phyloP scores from a whole-genome alignment of 2,113 vertebrate genomes.

The Thunnus maccoyii region DNA sequence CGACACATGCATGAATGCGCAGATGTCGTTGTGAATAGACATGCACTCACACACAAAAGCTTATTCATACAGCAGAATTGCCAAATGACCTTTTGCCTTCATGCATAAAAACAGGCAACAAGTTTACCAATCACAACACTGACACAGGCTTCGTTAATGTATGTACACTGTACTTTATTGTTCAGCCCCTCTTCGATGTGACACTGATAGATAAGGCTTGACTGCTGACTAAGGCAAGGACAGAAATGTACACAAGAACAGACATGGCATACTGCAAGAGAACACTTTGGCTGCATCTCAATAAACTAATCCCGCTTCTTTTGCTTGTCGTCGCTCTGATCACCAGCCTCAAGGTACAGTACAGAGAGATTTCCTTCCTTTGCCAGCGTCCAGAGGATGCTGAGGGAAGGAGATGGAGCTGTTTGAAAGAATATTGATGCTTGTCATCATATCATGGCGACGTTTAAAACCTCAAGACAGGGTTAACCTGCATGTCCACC shows the following conservation, averaged over 20 bases:
- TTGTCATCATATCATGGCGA: constrained; percentile 10
- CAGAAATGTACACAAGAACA: constrained; percentile 44
- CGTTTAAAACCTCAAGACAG: neutral
- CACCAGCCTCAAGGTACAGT: neutral
- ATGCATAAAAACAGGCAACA: neutral
- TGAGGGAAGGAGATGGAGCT: neutral
- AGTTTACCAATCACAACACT: constrained; percentile 22
- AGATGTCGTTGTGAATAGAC: neutral
- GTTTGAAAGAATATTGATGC: constrained; percentile 8
- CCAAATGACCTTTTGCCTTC: neutral
- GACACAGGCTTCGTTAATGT: constrained; percentile 17
- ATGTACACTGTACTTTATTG: constrained; percentile 56
- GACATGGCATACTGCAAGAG: constrained; percentile 12
- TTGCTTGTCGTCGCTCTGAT: constrained; percentile 1
- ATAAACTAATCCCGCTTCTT: constrained; percentile 11
- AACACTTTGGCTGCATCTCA: constrained; percentile 42
- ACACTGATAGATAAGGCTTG: constrained; percentile 55
- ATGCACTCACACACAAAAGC: neutral
- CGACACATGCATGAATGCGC: constrained; percentile 1
- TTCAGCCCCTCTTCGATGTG: constrained; percentile 34
- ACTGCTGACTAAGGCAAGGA: constrained; percentile 53
- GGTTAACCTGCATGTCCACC: neutral
- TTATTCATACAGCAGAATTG: neutral
- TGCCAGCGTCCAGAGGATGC: neutral
- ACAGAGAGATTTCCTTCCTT: neutral